phyloP scores from a whole-genome alignment of 2,888 invertebrate species.

The Masnerella sp. region DNA sequence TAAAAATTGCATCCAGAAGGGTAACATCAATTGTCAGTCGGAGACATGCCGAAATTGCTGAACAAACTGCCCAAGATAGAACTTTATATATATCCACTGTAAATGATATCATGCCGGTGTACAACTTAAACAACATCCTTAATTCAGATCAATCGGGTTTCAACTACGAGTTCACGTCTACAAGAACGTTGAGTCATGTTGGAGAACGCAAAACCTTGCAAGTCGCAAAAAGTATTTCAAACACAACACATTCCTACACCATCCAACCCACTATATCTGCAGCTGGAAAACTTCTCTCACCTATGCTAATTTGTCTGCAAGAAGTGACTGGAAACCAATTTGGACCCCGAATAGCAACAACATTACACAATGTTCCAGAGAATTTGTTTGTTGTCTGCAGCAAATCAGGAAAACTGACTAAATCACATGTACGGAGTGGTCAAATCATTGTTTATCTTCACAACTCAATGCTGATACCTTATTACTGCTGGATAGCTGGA shows the following conservation, averaged over 20 bases:
- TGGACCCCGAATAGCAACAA: slow-evolving; percentile 7
- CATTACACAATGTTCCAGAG: slow-evolving; percentile 12
- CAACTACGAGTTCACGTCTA: slow-evolving; percentile 30
- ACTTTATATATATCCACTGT: slow-evolving; percentile 10
- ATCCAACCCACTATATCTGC: slow-evolving; percentile 35
- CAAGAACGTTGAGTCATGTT: slow-evolving; percentile 12
- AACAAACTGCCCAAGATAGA: slow-evolving; percentile 4
- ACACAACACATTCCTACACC: slow-evolving; percentile 33
- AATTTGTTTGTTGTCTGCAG: slow-evolving; percentile 35
- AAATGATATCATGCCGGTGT: slow-evolving; percentile 12
- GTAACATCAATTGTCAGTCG: slow-evolving; percentile 28
- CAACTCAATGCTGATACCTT: neutral
- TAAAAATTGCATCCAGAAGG: slow-evolving; percentile 23
- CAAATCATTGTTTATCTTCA: slow-evolving; percentile 5
- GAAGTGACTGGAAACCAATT: slow-evolving; percentile 35
- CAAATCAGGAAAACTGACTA: slow-evolving; percentile 33
- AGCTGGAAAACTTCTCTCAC: slow-evolving; percentile 27
- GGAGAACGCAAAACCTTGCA: slow-evolving; percentile 27
- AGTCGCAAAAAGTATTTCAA: slow-evolving; percentile 14
- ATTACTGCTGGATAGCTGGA: slow-evolving; percentile 3
- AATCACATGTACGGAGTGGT: slow-evolving; percentile 11
- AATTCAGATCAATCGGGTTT: slow-evolving; percentile 39
- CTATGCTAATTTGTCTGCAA: slow-evolving; percentile 24
- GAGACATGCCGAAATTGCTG: slow-evolving; percentile 13
- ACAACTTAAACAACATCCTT: slow-evolving; percentile 11